These are phyloP conservation scores for Bungarus multicinctus DNA, from an alignment of 2,113 vertebrate genomes.

Conservation along the genomic window DNA sequence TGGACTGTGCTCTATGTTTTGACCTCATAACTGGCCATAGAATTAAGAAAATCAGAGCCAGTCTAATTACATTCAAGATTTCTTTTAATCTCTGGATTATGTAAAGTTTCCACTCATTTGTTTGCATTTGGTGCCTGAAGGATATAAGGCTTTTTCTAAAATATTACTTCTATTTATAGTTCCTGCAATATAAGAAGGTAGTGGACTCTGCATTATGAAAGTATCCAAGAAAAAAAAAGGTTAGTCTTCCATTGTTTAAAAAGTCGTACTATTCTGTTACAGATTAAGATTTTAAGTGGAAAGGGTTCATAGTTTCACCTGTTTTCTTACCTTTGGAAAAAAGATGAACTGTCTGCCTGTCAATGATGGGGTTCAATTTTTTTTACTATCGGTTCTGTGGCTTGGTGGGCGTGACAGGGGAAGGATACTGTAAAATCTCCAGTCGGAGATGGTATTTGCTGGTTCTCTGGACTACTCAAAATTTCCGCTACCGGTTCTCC, in stretches of 20 bases:
- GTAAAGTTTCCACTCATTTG: constrained; percentile 25
- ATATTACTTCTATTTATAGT: constrained; percentile 41
- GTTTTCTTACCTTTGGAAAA: neutral
- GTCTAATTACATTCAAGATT: constrained; percentile 25
- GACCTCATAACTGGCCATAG: neutral
- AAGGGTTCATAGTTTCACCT: neutral
- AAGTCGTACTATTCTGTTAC: neutral
- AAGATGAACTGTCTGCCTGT: neutral
- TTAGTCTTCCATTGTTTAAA: neutral
- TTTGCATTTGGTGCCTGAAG: constrained; percentile 38
- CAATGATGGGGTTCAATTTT: too few species aligned
- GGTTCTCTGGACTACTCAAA: too few species aligned
- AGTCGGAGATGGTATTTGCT: too few species aligned
- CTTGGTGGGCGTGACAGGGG: too few species aligned
- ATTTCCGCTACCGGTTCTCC: too few species aligned
- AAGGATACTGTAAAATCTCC: too few species aligned
- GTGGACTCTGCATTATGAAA: constrained; percentile 15
- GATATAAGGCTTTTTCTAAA: constrained; percentile 38
- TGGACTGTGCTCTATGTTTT: neutral
- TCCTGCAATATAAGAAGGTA: constrained; percentile 23
- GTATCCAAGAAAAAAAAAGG: neutral
- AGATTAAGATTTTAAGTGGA: neutral
- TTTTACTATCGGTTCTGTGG: too few species aligned
- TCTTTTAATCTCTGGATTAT: constrained; percentile 37
- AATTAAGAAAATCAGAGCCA: constrained; percentile 23